Percentiles rank a stretch among this genome's conserved stretches.
phyloP scores from a whole-genome alignment of 2,113 vertebrate species.

The Erinaceus europaeus region DNA sequence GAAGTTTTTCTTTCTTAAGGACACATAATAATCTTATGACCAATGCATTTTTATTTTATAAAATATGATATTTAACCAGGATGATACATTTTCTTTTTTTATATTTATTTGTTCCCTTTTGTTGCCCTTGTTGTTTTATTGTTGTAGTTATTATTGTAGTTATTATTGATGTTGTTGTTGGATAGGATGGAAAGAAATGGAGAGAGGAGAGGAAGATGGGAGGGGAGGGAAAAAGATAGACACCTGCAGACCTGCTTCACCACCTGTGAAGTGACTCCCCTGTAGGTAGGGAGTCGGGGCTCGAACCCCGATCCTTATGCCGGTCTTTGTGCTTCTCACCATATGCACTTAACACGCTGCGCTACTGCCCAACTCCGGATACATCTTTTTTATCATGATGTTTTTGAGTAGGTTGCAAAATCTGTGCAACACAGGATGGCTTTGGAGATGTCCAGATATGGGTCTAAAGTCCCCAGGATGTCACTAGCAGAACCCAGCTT shows the following conservation, averaged over 20 bases:
- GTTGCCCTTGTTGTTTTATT: too few relatives aligned
- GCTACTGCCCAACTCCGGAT: too few relatives aligned
- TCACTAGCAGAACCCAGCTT: not conserved
- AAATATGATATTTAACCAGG: not conserved
- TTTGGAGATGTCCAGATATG: not conserved
- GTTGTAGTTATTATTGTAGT: too few relatives aligned
- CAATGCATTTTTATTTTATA: not conserved
- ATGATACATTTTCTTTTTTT: not conserved
- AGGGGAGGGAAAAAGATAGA: too few relatives aligned
- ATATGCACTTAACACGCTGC: too few relatives aligned
- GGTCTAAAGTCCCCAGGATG: not conserved
- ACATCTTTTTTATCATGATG: not conserved
- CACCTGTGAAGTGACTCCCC: too few relatives aligned
- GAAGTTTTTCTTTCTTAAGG: not conserved
- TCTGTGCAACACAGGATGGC: not conserved
- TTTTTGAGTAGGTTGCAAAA: not conserved
- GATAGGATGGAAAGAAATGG: too few relatives aligned
- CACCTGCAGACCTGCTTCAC: not conserved
- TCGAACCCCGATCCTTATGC: not conserved
- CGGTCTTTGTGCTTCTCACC: not conserved
- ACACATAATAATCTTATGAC: not conserved
- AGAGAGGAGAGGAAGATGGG: too few relatives aligned
- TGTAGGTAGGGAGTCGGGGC: too few relatives aligned
- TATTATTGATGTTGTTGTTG: too few relatives aligned
- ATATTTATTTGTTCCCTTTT: too few relatives aligned